Conservation (phyloP, 2,797 vertebrate species). For the Amniataba percoides region DNA sequence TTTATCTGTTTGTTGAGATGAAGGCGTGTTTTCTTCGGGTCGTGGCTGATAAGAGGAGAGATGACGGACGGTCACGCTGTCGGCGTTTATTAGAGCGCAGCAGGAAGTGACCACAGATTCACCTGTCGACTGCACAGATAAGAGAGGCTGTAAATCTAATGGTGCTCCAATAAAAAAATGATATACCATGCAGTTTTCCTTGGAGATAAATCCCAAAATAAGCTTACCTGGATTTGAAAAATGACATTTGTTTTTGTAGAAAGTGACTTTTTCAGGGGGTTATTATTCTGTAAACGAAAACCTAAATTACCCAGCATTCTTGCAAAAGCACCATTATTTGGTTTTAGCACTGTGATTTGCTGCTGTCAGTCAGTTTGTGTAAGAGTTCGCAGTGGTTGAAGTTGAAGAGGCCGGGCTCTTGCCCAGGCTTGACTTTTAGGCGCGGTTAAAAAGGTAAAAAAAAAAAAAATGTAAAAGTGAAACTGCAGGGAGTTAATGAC, state of each 20-base stretch:
- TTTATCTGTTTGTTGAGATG: constrained; percentile 53
- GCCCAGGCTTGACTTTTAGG: constrained; percentile 14
- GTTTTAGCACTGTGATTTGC: constrained; percentile 17
- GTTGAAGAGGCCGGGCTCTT: background rate
- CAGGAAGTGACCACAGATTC: constrained; percentile 35
- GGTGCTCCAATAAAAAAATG: no score
- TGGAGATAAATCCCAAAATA: background rate
- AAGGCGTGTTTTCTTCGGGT: constrained; percentile 42
- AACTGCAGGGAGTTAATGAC: background rate
- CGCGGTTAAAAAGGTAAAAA: background rate
- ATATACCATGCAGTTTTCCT: background rate
- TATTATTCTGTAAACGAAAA: constrained; percentile 24
- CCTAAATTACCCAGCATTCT: constrained; percentile 49
- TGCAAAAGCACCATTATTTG: constrained; percentile 41
- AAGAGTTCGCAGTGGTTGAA: background rate
- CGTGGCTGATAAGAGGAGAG: constrained; percentile 43
- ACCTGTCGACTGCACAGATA: constrained; percentile 14
- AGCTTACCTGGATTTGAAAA: background rate
- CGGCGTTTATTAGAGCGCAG: background rate
- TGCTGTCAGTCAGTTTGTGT: background rate
- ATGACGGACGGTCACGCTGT: constrained; percentile 25
- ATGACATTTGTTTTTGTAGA: background rate
- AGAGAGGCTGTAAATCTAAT: background rate
- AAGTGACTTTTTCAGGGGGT: constrained; percentile 22
- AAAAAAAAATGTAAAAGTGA: constrained; percentile 12